Conservation (phyloP, 2,888 invertebrate species). For the Phengaris alcon region DNA sequence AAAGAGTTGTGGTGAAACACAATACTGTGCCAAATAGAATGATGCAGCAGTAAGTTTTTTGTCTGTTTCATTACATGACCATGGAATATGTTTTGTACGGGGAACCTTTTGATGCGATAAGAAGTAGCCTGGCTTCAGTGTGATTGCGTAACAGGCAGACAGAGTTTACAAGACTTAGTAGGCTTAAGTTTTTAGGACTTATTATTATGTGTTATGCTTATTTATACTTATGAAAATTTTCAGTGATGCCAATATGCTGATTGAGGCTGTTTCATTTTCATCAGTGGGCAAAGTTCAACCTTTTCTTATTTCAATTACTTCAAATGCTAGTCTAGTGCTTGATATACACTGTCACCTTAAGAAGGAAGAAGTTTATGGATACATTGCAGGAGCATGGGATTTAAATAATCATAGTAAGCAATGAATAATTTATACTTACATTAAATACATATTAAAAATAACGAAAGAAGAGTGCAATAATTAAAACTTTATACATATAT, state of each 20-base stretch:
- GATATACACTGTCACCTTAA: constrained; percentile 97
- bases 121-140: too few relatives aligned
- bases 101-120: too few relatives aligned
- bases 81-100: too few relatives aligned
- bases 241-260: constrained; percentile 93
- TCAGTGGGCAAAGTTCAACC: constrained; percentile 94
- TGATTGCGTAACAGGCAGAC: too few relatives aligned
- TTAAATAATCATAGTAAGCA: constrained; percentile 93
- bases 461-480: too few relatives aligned
- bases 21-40: constrained; percentile 86
- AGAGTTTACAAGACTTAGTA: too few relatives aligned
- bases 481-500: neutral
- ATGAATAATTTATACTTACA: neutral
- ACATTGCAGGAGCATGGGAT: constrained; percentile 97
- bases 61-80: neutral
- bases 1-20: constrained; percentile 86
- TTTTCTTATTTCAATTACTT: constrained; percentile 91
- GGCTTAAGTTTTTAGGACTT: too few relatives aligned
- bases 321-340: constrained; percentile 91
- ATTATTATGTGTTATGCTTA: too few relatives aligned
- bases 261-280: constrained; percentile 93
- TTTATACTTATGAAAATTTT: constrained; percentile 38
- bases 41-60: constrained; percentile 84
- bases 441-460: neutral
- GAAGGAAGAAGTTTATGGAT: constrained; percentile 97